These are phyloP conservation scores for Cossypha dichroa DNA, from an alignment of 2,797 vertebrate species.

Conservation along the genomic window DNA sequence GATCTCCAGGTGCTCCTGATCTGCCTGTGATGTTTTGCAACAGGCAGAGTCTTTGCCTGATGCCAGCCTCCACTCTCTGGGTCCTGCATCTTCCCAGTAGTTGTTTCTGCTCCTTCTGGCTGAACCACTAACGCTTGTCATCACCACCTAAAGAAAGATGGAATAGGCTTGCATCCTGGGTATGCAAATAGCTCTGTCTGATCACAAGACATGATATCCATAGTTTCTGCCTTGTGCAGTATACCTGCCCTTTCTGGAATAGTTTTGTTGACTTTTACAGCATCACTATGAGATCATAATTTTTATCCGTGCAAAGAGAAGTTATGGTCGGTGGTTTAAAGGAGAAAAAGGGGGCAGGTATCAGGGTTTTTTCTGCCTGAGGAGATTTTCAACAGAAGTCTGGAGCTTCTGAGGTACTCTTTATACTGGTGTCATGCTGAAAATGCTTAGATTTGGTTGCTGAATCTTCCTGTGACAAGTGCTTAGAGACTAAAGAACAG, in stretches of 20 bases:
- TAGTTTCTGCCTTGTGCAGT: background rate
- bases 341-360: background rate
- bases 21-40: background rate
- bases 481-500: background rate
- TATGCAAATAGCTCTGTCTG: background rate
- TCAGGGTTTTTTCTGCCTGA: background rate
- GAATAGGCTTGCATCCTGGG: background rate
- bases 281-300: background rate
- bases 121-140: background rate
- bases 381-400: background rate
- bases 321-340: background rate
- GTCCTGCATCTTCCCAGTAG: background rate
- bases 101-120: background rate
- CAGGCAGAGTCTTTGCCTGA: background rate
- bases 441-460: background rate
- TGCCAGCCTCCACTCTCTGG: background rate
- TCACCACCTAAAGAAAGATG: background rate
- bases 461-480: background rate
- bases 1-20: background rate
- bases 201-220: accelerated
- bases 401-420: background rate
- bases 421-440: background rate
- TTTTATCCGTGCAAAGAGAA: background rate
- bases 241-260: background rate
- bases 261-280: background rate